These are phyloP conservation scores for Prunella strophiata DNA, from an alignment of 2,797 vertebrate species.

Conservation along the genomic window DNA sequence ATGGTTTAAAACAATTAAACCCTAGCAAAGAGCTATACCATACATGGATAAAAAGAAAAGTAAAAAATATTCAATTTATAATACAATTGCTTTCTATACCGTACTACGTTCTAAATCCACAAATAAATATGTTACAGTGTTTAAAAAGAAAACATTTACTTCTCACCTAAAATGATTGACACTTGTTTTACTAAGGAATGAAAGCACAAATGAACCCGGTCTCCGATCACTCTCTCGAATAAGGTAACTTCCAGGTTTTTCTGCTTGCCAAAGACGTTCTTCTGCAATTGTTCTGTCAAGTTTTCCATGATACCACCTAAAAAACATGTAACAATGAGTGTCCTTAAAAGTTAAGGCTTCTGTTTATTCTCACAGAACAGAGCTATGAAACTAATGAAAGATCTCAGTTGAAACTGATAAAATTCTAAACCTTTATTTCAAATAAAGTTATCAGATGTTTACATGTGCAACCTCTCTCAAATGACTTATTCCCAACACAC, in stretches of 20 bases:
- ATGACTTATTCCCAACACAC: not conserved
- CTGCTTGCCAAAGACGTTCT: constrained; percentile 92
- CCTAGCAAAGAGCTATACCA: not conserved
- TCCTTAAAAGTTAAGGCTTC: not conserved
- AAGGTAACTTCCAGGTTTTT: constrained; percentile 93
- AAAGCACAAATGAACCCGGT: constrained; percentile 96
- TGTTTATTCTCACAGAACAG: not conserved
- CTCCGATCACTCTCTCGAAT: constrained; percentile 98
- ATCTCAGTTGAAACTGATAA: not conserved
- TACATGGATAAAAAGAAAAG: not conserved
- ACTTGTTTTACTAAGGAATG: constrained; percentile 94
- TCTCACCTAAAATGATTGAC: constrained; percentile 96
- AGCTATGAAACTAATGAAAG: not conserved
- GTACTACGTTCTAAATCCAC: not conserved
- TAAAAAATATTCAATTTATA: not conserved
- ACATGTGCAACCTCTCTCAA: not conserved
- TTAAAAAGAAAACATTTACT: constrained; percentile 16
- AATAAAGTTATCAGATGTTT: not conserved
- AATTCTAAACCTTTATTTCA: not conserved
- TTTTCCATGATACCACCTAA: constrained; percentile 99
- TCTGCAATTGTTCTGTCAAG: constrained; percentile 96
- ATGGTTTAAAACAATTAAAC: constrained; percentile 14
- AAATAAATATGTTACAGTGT: not conserved
- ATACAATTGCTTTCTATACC: not conserved
- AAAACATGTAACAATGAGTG: not conserved